Evolutionary conservation across 1,140 invertebrate species (phyloP).

Genomic region (Pachyrhynchus sulphureomaculatus): DNA sequence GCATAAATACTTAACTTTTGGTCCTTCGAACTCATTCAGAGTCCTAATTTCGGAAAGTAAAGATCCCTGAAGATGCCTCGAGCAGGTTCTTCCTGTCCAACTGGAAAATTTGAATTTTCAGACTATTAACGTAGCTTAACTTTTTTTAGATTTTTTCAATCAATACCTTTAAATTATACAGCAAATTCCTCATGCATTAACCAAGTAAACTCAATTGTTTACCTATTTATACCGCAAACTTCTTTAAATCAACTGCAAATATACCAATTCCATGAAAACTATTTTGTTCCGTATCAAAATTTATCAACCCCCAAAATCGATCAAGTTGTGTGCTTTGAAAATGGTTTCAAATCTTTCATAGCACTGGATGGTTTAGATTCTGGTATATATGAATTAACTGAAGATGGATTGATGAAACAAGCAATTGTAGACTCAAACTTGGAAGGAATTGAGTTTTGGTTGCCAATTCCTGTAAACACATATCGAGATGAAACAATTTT

Average conservation of each 20-base stretch:
- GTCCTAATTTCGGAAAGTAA: too few relatives aligned
- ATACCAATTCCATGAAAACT: slow-evolving; percentile 32
- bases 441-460: slow-evolving; percentile 43
- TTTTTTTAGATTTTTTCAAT: slow-evolving; percentile 23
- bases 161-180: slow-evolving; percentile 6
- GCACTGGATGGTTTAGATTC: slow-evolving; percentile 50
- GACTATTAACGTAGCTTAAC: too few relatives aligned
- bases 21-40: too few relatives aligned
- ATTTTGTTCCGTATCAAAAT: slow-evolving; percentile 32
- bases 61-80: too few relatives aligned
- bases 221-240: slow-evolving; percentile 39
- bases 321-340: slow-evolving; percentile 45
- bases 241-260: slow-evolving; percentile 26
- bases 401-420: slow-evolving; percentile 46
- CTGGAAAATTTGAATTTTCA: too few relatives aligned
- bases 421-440: slow-evolving; percentile 37
- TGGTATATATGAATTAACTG: slow-evolving; percentile 51
- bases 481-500: slow-evolving; percentile 56
- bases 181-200: slow-evolving; percentile 13
- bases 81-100: too few relatives aligned
- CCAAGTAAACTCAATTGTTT: slow-evolving; percentile 13
- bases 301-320: slow-evolving; percentile 26
- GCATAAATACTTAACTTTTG: too few relatives aligned
- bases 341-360: slow-evolving; percentile 53
- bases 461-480: slow-evolving; percentile 52